Evolutionary conservation across 2,113 vertebrate species (phyloP), one percentile per base, ranked within the genome.

Genomic region (Etheostoma spectabile): DNA sequence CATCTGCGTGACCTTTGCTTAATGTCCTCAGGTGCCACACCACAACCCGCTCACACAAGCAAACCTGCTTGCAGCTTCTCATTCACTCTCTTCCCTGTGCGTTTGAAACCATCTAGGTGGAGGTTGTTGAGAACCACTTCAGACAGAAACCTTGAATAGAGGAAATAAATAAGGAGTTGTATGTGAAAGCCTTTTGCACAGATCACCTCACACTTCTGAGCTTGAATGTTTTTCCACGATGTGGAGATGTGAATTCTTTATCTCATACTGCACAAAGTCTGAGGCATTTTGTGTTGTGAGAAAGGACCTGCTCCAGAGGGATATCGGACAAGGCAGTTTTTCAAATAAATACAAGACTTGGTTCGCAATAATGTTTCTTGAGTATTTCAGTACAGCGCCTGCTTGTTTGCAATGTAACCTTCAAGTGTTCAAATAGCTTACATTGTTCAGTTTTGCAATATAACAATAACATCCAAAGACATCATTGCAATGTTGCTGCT

Each of bases 1-100:
- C 86, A 85, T 92, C 91, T 83, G 64, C 30, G 46, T 91, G 90
- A 95, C 93, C 93, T 95, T 94, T 94, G 82, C 85, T 81, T 77
- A 87, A 89, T 82, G 86, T 87, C 88, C 90, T 83, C 84, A 21
- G 82, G 91, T 89, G 89, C 79, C 73, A 79, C 80, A 78, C 46
- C 67, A 83, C 65, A 75, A 82, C 75, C 89, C 68, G 64, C 84
- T 92, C 78, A 60, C 91, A 90, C 86, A 92, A 95, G 91, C 86
- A 92, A 83, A 88, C 91, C 88, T 83, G 70, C 84, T 90, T 82
- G 91, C 86, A 89, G 77, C 89, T 77, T 91, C 90, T 89, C 91
- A 88, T 93, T 93, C 90, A 62, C 72, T 85, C 60, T 74, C 79
- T 83, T 88, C 59, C 30, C 68, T 71, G 80, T 59, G 77, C 90